Percentiles rank a stretch among this genome's conserved stretches.
phyloP scores from a whole-genome alignment of 2,888 invertebrate genomes.

The Lomographa bimaculata region DNA sequence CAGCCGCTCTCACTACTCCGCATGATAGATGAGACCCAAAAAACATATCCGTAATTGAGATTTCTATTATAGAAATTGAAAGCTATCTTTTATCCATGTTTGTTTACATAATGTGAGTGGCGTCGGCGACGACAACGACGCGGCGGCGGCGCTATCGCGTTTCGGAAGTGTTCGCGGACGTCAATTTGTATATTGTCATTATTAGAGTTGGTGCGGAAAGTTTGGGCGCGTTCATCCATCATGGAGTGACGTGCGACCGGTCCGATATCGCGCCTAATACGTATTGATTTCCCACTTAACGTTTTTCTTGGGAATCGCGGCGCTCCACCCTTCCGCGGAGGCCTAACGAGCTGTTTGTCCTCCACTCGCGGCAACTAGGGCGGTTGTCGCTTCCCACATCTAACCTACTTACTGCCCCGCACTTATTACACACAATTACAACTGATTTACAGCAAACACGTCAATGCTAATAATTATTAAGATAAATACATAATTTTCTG shows the following conservation, averaged over 20 bases:
- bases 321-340: conserved; percentile 79
- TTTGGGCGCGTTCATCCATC: conserved; percentile 81
- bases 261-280: conserved; percentile 82
- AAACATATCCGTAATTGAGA: conserved; percentile 82
- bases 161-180: conserved; percentile 77
- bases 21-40: conserved; percentile 79
- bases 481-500: no score
- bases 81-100: conserved; percentile 72
- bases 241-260: conserved; percentile 77
- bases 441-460: conserved; percentile 6
- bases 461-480: conserved; percentile 20
- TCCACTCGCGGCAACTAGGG: conserved; percentile 66
- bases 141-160: conserved; percentile 66
- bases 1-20: conserved; percentile 58
- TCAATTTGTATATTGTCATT: conserved; percentile 84
- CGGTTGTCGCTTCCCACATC: conserved; percentile 47
- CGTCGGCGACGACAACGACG: conserved; percentile 41
- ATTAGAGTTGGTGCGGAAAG: conserved; percentile 77
- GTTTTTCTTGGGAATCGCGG: conserved; percentile 79
- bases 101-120: conserved; percentile 81
- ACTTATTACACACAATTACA: conserved; percentile 20
- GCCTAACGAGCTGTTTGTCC: conserved; percentile 83
- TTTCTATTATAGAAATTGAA: conserved; percentile 81
- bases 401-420: conserved; percentile 26
- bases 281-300: conserved; percentile 84